phyloP scores from a whole-genome alignment of 2,888 invertebrate genomes.

The Drosophila birchii region DNA sequence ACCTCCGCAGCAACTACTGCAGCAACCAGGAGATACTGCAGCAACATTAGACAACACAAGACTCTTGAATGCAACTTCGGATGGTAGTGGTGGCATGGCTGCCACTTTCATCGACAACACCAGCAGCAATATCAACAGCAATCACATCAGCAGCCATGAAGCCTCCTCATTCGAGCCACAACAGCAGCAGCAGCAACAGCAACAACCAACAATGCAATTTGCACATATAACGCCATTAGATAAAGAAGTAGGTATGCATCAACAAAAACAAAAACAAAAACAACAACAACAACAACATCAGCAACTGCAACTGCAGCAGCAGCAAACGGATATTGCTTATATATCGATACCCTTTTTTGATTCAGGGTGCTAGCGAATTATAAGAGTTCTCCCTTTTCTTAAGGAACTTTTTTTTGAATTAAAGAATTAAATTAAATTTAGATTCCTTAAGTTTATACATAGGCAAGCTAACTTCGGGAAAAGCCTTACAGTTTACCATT shows the following conservation, averaged over 20 bases:
- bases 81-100: slow-evolving; percentile 13
- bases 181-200: slow-evolving; percentile 34
- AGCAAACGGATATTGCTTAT: slow-evolving; percentile 5
- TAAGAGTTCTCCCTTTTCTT: not conserved
- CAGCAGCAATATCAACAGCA: slow-evolving; percentile 36
- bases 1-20: slow-evolving; percentile 34
- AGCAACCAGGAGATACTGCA: slow-evolving; percentile 36
- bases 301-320: slow-evolving; percentile 7
- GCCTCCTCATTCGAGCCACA: slow-evolving; percentile 11
- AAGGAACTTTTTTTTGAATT: too few species aligned
- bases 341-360: slow-evolving; percentile 1
- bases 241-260: slow-evolving; percentile 84
- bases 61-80: slow-evolving; percentile 61
- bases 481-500: too few species aligned
- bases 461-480: too few species aligned
- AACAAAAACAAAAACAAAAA: slow-evolving; percentile 41
- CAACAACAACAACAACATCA: slow-evolving; percentile 41
- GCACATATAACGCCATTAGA: slow-evolving; percentile 79
- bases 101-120: slow-evolving; percentile 71
- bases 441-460: too few species aligned
- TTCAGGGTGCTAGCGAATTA: not conserved
- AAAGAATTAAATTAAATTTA: too few species aligned
- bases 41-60: slow-evolving; percentile 40
- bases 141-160: slow-evolving; percentile 41
- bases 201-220: slow-evolving; percentile 58